Percentiles rank a stretch among this genome's conserved stretches.
Conservation (phyloP, 1,140 invertebrate genomes). For the Carposina sasakii region DNA sequence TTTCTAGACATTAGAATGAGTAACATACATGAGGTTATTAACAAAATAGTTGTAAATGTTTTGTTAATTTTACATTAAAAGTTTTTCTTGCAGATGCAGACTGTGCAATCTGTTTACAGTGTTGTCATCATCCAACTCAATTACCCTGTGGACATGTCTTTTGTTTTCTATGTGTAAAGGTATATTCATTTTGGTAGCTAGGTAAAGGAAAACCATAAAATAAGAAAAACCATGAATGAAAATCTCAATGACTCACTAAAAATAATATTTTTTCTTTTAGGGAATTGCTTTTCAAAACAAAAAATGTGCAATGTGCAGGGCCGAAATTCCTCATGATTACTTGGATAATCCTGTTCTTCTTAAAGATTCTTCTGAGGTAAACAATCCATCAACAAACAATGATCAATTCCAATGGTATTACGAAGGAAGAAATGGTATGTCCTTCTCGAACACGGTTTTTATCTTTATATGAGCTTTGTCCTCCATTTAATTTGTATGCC, state of each 20-base stretch:
- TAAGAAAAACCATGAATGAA: no score
- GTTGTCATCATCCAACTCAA: slow-evolving; percentile 89
- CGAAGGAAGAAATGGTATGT: slow-evolving; percentile 91
- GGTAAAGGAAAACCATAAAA: no score
- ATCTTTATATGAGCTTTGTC: no score
- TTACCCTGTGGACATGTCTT: slow-evolving; percentile 96
- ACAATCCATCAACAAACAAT: slow-evolving; percentile 70
- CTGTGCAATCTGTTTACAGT: slow-evolving; percentile 94
- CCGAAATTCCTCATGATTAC: slow-evolving; percentile 87
- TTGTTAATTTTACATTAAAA: no score
- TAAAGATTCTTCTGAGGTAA: slow-evolving; percentile 64
- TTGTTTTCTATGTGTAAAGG: slow-evolving; percentile 96
- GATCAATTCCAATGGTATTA: slow-evolving; percentile 96
- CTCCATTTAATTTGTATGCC: no score
- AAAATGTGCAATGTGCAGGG: slow-evolving; percentile 89
- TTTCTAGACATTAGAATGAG: no score
- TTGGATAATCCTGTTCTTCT: slow-evolving; percentile 88
- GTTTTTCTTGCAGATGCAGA: slow-evolving; percentile 71
- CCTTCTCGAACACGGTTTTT: no score
- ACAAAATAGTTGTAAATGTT: no score
- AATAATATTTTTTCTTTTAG: no score
- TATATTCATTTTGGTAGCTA: no score
- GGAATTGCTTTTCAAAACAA: slow-evolving; percentile 90
- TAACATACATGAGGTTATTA: no score
- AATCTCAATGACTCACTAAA: no score